Conservation (phyloP, 2,797 vertebrate genomes). For the Halcyon smyrnensis region DNA sequence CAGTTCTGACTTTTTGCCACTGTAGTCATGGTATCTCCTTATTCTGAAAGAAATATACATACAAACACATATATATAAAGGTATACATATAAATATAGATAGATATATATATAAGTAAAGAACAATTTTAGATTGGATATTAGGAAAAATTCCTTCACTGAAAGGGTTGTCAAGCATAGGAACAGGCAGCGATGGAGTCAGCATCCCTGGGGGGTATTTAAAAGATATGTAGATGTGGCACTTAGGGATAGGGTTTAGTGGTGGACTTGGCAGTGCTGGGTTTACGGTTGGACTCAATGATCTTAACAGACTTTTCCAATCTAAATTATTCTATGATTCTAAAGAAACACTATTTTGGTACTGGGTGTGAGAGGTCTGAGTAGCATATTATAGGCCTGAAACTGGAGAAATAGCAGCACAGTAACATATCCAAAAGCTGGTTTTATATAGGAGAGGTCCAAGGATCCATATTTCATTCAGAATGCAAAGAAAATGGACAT, state of each 20-base stretch:
- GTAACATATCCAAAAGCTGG: neutral
- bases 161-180: neutral
- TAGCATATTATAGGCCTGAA: neutral
- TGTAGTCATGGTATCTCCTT: neutral
- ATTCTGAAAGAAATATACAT: neutral
- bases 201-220: neutral
- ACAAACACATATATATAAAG: neutral
- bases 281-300: neutral
- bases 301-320: neutral
- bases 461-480: constrained; percentile 21
- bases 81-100: too few relatives aligned
- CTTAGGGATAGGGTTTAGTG: neutral
- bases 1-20: neutral
- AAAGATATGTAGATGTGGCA: neutral
- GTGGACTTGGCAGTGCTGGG: neutral
- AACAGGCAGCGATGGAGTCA: neutral
- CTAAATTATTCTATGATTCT: neutral
- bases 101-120: neutral
- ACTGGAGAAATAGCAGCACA: neutral
- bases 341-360: neutral
- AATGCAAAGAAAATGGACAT: constrained; percentile 19
- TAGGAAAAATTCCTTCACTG: neutral
- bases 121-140: neutral
- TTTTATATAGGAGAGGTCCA: neutral
- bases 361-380: neutral